Evolutionary conservation across 2,888 invertebrate species (phyloP).

Genomic region (Apotomis turbidana): DNA sequence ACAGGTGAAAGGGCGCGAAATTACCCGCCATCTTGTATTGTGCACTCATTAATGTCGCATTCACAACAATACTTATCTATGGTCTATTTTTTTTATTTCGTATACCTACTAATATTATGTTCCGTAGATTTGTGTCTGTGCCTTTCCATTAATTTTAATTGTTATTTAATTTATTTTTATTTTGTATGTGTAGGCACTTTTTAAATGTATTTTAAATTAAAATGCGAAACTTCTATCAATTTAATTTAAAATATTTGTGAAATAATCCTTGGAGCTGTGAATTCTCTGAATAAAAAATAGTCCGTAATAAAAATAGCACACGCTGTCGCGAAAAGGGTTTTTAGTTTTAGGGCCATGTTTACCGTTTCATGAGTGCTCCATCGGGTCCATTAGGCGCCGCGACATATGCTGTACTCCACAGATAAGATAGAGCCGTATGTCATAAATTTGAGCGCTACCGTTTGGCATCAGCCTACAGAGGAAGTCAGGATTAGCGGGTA

Average conservation of each 20-base stretch:
- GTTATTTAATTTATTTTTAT: no score
- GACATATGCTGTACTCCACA: slow-evolving; percentile 77
- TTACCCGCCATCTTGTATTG: slow-evolving; percentile 60
- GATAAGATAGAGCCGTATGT: slow-evolving; percentile 84
- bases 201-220: no score
- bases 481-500: slow-evolving; percentile 74
- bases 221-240: no score
- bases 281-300: slow-evolving; percentile 44
- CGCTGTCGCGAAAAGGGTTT: slow-evolving; percentile 60
- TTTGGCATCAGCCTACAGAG: slow-evolving; percentile 75
- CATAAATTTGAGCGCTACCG: slow-evolving; percentile 78
- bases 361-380: slow-evolving; percentile 44
- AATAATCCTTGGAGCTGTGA: no score
- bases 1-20: slow-evolving; percentile 81
- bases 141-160: no score
- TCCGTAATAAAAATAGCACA: slow-evolving; percentile 61
- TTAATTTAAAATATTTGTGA: no score
- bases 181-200: no score
- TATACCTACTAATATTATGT: no score
- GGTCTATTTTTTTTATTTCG: no score
- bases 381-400: slow-evolving; percentile 73
- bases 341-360: slow-evolving; percentile 74
- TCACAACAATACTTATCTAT: slow-evolving; percentile 2
- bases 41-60: slow-evolving; percentile 54
- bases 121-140: no score